Conservation (phyloP, 2,888 invertebrate genomes). For the Campaea margaritaria region DNA sequence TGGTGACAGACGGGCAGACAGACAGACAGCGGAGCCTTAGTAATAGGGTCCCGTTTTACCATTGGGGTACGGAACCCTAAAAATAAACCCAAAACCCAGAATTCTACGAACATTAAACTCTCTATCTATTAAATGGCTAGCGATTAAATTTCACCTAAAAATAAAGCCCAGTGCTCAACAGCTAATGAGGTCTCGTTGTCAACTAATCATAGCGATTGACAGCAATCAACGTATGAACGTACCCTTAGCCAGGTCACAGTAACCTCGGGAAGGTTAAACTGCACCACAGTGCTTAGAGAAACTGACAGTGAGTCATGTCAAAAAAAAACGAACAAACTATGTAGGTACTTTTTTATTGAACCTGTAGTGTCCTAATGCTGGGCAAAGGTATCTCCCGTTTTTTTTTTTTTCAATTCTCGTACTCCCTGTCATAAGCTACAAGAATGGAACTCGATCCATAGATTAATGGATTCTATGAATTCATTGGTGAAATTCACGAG, state of each 20-base stretch:
- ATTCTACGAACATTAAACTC: neutral
- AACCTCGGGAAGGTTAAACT: slow-evolving; percentile 3
- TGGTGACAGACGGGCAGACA: too few relatives aligned
- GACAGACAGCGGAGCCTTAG: too few relatives aligned
- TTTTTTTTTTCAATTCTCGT: too few relatives aligned
- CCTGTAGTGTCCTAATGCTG: too few relatives aligned
- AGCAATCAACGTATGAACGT: slow-evolving; percentile 12
- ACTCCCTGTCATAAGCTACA: too few relatives aligned
- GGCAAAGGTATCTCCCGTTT: too few relatives aligned
- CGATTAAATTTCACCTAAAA: neutral
- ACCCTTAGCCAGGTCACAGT: slow-evolving; percentile 12
- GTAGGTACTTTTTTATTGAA: too few relatives aligned
- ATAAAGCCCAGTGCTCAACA: slow-evolving; percentile 11
- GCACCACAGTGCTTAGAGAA: slow-evolving; percentile 2
- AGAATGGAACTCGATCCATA: too few relatives aligned
- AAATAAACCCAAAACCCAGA: neutral
- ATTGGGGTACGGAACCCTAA: neutral
- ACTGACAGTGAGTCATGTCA: neutral
- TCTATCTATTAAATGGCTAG: too few relatives aligned
- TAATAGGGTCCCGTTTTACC: too few relatives aligned
- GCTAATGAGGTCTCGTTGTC: slow-evolving; percentile 13
- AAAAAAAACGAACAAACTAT: neutral
- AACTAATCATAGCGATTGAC: slow-evolving; percentile 6
- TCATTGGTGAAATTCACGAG: too few relatives aligned
- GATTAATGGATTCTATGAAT: too few relatives aligned